These are phyloP conservation scores for Eupithecia tripunctaria DNA, from an alignment of 2,888 invertebrate genomes.

Conservation along the genomic window DNA sequence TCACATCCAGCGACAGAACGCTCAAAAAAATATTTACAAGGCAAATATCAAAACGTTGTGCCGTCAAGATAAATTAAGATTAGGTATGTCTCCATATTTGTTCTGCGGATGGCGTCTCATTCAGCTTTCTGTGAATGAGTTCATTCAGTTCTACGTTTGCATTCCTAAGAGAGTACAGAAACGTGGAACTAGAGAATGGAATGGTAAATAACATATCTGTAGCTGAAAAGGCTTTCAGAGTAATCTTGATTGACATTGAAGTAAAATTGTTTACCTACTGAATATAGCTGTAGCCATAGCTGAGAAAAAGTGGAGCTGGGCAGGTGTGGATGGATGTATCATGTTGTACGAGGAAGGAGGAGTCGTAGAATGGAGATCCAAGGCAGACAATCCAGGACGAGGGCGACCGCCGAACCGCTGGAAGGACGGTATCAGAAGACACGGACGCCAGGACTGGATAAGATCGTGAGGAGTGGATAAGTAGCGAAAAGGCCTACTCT, in stretches of 20 bases:
- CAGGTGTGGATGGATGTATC: too few relatives aligned
- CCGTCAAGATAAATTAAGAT: conserved; percentile 50
- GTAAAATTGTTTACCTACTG: neutral
- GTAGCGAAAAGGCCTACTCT: too few relatives aligned
- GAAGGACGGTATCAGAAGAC: too few relatives aligned
- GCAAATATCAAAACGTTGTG: conserved; percentile 54
- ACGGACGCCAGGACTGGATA: too few relatives aligned
- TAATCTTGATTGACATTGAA: neutral
- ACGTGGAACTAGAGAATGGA: neutral
- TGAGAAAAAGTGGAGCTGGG: too few relatives aligned
- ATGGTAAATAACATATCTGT: neutral
- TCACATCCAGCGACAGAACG: conserved; percentile 16
- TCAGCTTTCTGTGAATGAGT: conserved; percentile 50
- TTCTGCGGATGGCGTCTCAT: conserved; percentile 55
- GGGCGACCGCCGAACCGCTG: too few relatives aligned
- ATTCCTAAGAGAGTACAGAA: conserved; percentile 41
- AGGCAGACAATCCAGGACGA: too few relatives aligned
- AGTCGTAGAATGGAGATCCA: too few relatives aligned
- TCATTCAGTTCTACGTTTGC: conserved; percentile 59
- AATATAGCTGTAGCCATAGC: too few relatives aligned
- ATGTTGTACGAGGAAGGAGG: too few relatives aligned
- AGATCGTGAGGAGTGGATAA: too few relatives aligned
- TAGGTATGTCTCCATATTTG: conserved; percentile 59
- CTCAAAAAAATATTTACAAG: conserved; percentile 39
- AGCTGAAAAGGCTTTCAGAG: neutral